Evolutionary conservation across 2,797 vertebrate species (phyloP).

Genomic region (Sebastes nivosus): DNA sequence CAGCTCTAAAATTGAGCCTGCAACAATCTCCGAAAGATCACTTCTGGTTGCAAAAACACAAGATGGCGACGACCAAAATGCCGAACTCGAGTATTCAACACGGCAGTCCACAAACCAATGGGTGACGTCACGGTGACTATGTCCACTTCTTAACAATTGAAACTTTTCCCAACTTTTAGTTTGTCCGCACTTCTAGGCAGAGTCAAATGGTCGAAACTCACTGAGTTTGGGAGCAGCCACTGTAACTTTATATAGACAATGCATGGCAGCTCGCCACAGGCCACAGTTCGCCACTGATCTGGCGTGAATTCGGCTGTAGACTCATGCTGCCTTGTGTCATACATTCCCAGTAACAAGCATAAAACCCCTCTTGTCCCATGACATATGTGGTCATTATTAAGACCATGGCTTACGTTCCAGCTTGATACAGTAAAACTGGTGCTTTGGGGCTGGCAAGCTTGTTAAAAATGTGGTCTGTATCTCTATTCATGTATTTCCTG

Average conservation of each 20-base stretch:
- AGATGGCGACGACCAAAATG: no score
- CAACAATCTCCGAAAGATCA: no score
- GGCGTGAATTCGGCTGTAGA: not conserved
- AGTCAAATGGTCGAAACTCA: rapidly evolving
- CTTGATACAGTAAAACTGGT: not conserved
- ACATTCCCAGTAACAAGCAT: not conserved
- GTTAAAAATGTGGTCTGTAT: constrained; percentile 12
- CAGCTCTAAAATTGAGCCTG: no score
- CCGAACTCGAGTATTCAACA: no score
- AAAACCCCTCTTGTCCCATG: not conserved
- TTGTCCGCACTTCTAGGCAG: no score
- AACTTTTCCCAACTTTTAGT: no score
- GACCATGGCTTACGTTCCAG: not conserved
- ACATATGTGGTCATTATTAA: not conserved
- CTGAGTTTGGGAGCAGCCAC: no score
- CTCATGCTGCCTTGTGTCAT: not conserved
- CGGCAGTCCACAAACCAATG: no score
- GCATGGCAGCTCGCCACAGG: not conserved
- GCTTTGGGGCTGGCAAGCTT: not conserved
- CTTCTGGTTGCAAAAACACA: no score
- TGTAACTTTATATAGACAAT: not conserved
- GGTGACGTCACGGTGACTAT: no score
- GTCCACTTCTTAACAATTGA: no score
- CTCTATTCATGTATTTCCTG: not conserved
- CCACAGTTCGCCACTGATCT: no score